These are phyloP conservation scores for Drosophila meridionalis DNA, from an alignment of 2,888 invertebrate genomes.

Conservation along the genomic window DNA sequence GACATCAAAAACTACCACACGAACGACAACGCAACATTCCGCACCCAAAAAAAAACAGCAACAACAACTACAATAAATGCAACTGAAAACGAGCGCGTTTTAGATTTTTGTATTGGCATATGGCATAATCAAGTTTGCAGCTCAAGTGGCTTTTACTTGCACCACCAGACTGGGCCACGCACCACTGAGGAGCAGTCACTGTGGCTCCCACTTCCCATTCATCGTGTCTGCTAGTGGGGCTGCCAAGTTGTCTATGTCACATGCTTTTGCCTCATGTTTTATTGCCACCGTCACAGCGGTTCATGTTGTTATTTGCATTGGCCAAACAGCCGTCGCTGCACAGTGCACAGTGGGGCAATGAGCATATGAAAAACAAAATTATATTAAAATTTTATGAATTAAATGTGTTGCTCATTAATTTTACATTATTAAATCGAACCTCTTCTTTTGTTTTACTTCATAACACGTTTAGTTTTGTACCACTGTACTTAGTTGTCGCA, in stretches of 20 bases:
- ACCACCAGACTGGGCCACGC: conserved; percentile 39
- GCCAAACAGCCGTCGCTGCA: conserved; percentile 44
- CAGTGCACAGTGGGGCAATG: conserved; percentile 43
- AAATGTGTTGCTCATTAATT: background rate
- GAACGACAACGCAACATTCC: conserved; percentile 62
- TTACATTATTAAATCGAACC: background rate
- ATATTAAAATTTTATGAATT: background rate
- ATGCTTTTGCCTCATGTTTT: conserved; percentile 61
- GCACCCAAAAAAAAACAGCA: conserved; percentile 37
- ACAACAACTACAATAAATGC: conserved; percentile 31
- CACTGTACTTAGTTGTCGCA: conserved; percentile 18
- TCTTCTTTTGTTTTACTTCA: background rate
- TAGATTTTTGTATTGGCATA: conserved; percentile 48
- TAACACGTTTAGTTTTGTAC: no score
- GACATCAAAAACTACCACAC: conserved; percentile 32
- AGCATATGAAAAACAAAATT: background rate
- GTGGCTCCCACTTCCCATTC: conserved; percentile 9
- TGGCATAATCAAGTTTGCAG: conserved; percentile 72
- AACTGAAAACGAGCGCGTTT: conserved; percentile 60
- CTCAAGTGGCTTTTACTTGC: conserved; percentile 38
- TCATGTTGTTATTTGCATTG: conserved; percentile 60
- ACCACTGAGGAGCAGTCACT: conserved; percentile 41
- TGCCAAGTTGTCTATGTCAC: conserved; percentile 76
- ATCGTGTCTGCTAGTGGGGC: conserved; percentile 34
- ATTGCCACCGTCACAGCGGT: conserved; percentile 46